Base-by-base conservation (phyloP, 2,797 vertebrate genomes). In the Melanotaenia pygmaea region DNA sequence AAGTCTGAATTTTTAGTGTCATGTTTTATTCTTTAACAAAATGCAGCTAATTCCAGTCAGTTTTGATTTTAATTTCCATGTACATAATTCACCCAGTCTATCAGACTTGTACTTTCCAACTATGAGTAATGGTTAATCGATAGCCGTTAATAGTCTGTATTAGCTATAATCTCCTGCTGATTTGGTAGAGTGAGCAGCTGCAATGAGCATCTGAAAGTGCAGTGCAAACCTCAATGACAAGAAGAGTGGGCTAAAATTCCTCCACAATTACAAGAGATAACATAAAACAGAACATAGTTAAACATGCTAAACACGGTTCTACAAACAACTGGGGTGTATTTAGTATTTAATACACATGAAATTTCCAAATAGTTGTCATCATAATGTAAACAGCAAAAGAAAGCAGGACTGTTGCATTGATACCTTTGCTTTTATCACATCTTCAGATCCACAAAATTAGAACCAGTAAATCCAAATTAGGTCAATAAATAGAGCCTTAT, bases 111-210 rank as follows among this genome's bases (percentile, higher is more conserved):
- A 1, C 67, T 74, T 67, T 59, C 43, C 72, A 54, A 24, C 59
- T 70, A 69, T 86, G 78, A 91, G 82, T 86, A 90, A 92, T 88
- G 77, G n/a, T 45, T 81, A 89, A 92, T 93, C 90, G 90, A 91
- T 92, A 90, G 59, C 75, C 80, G 89, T 88, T 90, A 88, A 91
- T 89, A 84, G 74, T 77, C 82, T 58, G 24, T 79, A 90, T 88
- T 84, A 87, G 75, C 74, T 87, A 70, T 80, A 80, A 83, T 86
- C 69, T 84, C 45, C 84, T 80, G 76, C 57, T 69, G 43, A 28
- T 81, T 74, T 81, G 88, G 77, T 70, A 88, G 84, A 88, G 54
- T 83, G 78, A 80, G 72, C 88, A 75, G 65, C 45, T 26, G 74
- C 82, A 90, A 83, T 75, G 54, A 59, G 63, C 65, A 67, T 78